Conservation (phyloP, 2,888 invertebrate species). For the Eumerus sabulonum region DNA sequence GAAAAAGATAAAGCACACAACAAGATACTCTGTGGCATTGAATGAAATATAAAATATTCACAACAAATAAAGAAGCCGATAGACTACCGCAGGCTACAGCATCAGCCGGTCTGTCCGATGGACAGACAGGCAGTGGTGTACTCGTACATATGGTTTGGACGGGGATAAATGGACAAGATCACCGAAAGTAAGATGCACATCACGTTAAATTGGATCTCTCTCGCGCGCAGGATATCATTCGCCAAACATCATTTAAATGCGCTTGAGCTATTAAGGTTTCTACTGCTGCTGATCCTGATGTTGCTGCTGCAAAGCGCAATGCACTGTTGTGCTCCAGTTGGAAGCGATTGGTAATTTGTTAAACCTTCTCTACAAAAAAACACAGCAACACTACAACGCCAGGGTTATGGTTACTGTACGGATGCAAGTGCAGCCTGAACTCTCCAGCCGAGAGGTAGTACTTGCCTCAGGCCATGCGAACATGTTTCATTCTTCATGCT, state of each 20-base stretch:
- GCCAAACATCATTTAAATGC: conserved; percentile 63
- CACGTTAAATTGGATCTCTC: conserved; percentile 67
- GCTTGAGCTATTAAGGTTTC: conserved; percentile 42
- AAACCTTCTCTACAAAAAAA: conserved; percentile 56
- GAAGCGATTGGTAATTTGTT: conserved; percentile 69
- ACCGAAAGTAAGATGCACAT: conserved; percentile 69
- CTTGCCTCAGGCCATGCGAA: conserved; percentile 12
- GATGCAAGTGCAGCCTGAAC: conserved; percentile 41
- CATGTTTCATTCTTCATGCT: conserved; percentile 13
- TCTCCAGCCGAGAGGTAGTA: conserved; percentile 24
- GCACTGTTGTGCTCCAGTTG: conserved; percentile 59
- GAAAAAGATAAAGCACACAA: conserved; percentile 63
- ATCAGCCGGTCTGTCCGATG: conserved; percentile 46
- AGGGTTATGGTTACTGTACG: not conserved
- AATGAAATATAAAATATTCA: conserved; percentile 64
- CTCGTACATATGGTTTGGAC: conserved; percentile 33
- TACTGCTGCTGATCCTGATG: not conserved
- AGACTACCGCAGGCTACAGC: conserved; percentile 43
- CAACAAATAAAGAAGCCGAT: conserved; percentile 62
- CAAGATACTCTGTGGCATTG: conserved; percentile 49
- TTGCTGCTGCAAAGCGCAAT: conserved; percentile 18
- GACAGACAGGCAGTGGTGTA: conserved; percentile 27
- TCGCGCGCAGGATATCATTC: conserved; percentile 65
- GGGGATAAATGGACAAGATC: conserved; percentile 67
- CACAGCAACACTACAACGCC: conserved; percentile 11